phyloP scores from a whole-genome alignment of 1,140 invertebrate genomes.

The Drosophila sucinea region DNA sequence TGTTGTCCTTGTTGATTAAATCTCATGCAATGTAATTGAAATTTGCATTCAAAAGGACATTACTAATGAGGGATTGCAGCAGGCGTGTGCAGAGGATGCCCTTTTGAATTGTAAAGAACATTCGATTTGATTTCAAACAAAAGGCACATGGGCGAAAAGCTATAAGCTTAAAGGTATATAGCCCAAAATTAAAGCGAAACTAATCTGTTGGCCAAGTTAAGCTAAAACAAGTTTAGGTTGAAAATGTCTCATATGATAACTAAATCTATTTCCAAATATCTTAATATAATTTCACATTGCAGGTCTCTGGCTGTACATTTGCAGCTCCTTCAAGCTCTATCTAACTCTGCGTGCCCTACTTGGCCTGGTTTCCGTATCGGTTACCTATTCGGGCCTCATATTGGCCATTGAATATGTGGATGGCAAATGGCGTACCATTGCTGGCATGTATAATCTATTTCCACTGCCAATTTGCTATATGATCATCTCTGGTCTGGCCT shows the following conservation, averaged over 20 bases:
- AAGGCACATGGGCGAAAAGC: not conserved
- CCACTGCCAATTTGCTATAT: slow-evolving; percentile 89
- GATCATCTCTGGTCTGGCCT: slow-evolving; percentile 88
- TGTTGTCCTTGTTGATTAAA: slow-evolving; percentile 77
- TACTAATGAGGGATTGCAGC: slow-evolving; percentile 53
- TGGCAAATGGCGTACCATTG: slow-evolving; percentile 89
- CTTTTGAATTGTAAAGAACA: slow-evolving; percentile 3
- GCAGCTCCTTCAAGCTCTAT: slow-evolving; percentile 87
- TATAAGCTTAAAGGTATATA: not conserved
- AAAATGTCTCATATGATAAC: not conserved
- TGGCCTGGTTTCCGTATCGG: slow-evolving; percentile 88
- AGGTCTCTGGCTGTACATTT: slow-evolving; percentile 86
- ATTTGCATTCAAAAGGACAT: slow-evolving; percentile 73
- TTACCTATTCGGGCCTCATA: slow-evolving; percentile 89
- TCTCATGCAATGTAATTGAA: slow-evolving; percentile 72
- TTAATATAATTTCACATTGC: slow-evolving; percentile 22
- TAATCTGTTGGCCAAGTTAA: too few species aligned
- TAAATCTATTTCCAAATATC: not conserved
- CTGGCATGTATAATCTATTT: slow-evolving; percentile 89
- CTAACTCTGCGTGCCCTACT: slow-evolving; percentile 86
- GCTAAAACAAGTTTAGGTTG: too few species aligned
- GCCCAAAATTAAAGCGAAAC: too few species aligned
- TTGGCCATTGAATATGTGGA: slow-evolving; percentile 89
- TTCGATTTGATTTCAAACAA: not conserved
- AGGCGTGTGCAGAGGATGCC: not conserved